Evolutionary conservation across 2,113 vertebrate species (phyloP), one percentile per base, ranked within the genome.

Genomic region (Saccopteryx bilineata): DNA sequence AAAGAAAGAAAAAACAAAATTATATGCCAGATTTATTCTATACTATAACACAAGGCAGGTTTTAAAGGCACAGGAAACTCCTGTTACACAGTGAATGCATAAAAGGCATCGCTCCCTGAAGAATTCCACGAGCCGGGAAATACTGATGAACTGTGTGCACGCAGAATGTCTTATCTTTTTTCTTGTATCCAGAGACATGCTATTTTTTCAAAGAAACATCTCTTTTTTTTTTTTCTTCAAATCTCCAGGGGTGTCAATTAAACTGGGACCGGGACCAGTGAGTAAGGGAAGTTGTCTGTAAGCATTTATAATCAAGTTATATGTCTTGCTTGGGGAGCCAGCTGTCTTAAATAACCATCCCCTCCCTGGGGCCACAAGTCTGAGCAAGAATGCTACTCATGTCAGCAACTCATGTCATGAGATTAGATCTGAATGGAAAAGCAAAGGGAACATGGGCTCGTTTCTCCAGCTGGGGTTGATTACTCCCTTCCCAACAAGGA

Each of bases 271-370:
- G 88, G 86, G 82, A 95, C 83, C 94, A 94, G 85, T 17, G 52
- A 96, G 92, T 50, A 92, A 95, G 92, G 91, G 91, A 96, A 97
- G 95, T 93, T 96, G 96, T 95, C 96, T 96, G 95, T 83, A 96
- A 96, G 95, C 96, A 97, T 98, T 97, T 97, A 97, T 96, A 96
- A 96, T 96, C 66, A 96, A 96, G 78, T 60, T 95, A 79, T 90
- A 93, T 48, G 96, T 92, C 81, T 89, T 96, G 90, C 93, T 76
- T 7, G 80, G 26, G 93, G 13, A 97, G 95, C 84, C 88, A 93
- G 87, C 78, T 86, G 96, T 95, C 91, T 92, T 86, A 91, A 95
- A 87, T 84, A 94, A 98, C 96, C 91, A 93, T 48, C 48, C 76
- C 76, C 87, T 96, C 97, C 93, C 91, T 79, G 66, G 84, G 94